Base-by-base conservation (phyloP, 2,888 invertebrate genomes). In the Andrena bucephala region DNA sequence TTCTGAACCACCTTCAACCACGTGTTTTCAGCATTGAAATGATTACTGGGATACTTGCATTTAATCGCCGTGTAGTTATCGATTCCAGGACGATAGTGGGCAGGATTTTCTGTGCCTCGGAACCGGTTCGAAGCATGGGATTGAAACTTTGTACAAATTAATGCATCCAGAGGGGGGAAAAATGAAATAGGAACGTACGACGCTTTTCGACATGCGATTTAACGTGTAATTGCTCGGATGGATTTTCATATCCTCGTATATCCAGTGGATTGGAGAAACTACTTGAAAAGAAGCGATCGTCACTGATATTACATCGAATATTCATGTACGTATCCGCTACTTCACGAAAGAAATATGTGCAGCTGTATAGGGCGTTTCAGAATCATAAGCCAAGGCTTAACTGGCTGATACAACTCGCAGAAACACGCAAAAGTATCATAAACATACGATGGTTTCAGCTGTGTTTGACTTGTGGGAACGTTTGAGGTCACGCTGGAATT, bases 91-190 rank as follows among this genome's bases (percentile, higher is more conserved):
- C 10, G 74, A 74, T 36, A 73, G 36, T 20, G n/a, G 20, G 0
- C 48, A 33, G 50, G 33, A 59, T 42, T 31, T 74, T 66, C 36
- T 50, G 42, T 42, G 2, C 24, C 52, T 10, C 0, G 59, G 24
- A 77, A 74, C 77, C 77, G 66, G 77, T 77, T 74, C 29, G 13
- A 7, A 2, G 60, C 0, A 7, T 50, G 7, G 16, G 27, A 74
- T 74, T 74, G 60, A 77, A 74, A 66, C 66, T 74, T 77, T 66
- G 50, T 60, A 36, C 29, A 31, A 42, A 73, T 59, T 66, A 59
- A 20, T 33, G 33, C n/a, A 16, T n/a, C 29, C 42, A 42, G 42
- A 42, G 13, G 42, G 4, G 42, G 42, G 16, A 16, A 16, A 42
- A 20, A 24, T 7, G 52, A 54, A 69, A 29, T 24, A 29, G 4